Evolutionary conservation across 2,797 vertebrate species (phyloP).

Genomic region (Hipposideros larvatus): DNA sequence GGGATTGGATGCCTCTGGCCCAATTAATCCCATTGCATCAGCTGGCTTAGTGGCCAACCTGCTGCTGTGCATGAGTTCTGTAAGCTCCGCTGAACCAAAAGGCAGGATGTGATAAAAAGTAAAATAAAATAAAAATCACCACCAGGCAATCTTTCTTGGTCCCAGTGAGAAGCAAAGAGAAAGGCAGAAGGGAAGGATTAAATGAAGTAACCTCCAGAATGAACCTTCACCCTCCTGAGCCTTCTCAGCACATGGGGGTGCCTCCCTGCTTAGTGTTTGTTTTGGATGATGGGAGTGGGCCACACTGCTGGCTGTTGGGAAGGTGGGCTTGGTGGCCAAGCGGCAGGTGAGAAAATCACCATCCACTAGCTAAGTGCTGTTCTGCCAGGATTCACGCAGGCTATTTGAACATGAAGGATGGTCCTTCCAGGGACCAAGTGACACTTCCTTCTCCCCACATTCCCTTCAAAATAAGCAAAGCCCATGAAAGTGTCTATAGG

Average conservation of each 20-base stretch:
- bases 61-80: not conserved
- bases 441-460: not conserved
- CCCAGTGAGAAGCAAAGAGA: not conserved
- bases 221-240: not conserved
- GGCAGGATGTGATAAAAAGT: not conserved
- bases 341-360: not conserved
- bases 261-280: not conserved
- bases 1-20: slow-evolving; percentile 51
- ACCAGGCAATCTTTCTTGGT: not conserved
- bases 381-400: not conserved
- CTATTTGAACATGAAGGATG: not conserved
- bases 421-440: not conserved
- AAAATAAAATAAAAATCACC: not conserved
- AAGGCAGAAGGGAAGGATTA: not conserved
- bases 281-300: not conserved
- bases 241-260: not conserved
- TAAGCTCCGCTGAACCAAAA: not conserved
- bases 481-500: not conserved
- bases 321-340: not conserved
- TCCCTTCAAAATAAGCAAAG: not conserved
- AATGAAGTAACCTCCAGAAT: not conserved
- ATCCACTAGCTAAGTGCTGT: not conserved
- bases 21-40: slow-evolving; percentile 74
- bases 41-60: not conserved
- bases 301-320: not conserved